Evolutionary conservation across 1,140 invertebrate genomes (phyloP).

Genomic region (Monomorium pharaonis): DNA sequence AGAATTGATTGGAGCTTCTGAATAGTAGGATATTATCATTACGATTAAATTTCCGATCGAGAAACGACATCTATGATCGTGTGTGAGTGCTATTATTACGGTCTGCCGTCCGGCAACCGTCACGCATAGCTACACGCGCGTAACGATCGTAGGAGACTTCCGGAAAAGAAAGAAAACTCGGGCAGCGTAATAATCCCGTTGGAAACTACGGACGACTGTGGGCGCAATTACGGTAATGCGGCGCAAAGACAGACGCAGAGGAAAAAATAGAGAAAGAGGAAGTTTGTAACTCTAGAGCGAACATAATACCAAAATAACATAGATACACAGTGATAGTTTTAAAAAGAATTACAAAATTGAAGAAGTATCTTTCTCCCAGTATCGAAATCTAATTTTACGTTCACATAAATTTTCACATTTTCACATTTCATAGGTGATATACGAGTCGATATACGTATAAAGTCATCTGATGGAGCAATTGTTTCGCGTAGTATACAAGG

Average conservation of each 20-base stretch:
- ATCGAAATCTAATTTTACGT: neutral
- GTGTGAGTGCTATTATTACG: conserved; percentile 51
- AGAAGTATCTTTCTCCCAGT: neutral
- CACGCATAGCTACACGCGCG: conserved; percentile 39
- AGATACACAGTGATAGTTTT: neutral
- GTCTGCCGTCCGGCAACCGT: conserved; percentile 34
- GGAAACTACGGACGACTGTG: conserved; percentile 38
- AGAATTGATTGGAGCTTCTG: neutral
- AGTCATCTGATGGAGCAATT: neutral
- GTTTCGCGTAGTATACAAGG: neutral
- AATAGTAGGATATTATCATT: neutral
- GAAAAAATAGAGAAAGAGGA: neutral
- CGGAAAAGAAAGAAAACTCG: conserved; percentile 53
- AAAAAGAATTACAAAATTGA: neutral
- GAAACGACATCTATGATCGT: conserved; percentile 15
- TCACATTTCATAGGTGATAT: neutral
- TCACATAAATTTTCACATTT: conserved; percentile 32
- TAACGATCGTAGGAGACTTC: conserved; percentile 51
- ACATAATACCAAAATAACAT: neutral
- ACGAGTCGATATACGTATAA: neutral
- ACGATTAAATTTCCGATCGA: conserved; percentile 19
- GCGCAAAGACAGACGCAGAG: neutral
- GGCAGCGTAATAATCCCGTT: conserved; percentile 40
- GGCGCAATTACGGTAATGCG: conserved; percentile 57
- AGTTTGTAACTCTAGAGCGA: neutral